A percentile compares a stretch with the other conserved stretches of the same genome.
phyloP scores from a whole-genome alignment of 2,888 invertebrate species.

The Rhaphigaster nebulosa region DNA sequence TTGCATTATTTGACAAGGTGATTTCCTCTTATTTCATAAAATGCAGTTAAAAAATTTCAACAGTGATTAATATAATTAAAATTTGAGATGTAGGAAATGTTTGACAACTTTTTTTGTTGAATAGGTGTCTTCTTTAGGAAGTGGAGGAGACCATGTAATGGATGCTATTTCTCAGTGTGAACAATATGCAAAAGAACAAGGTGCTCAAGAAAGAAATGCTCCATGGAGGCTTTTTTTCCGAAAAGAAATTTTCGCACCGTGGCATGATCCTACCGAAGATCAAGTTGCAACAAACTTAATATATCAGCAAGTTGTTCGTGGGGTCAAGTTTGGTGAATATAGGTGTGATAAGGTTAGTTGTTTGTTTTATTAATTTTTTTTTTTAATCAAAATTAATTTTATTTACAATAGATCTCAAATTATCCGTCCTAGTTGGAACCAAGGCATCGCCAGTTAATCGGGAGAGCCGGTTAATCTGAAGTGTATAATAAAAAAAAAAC shows the following conservation, averaged over 20 bases:
- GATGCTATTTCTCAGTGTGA: slow-evolving; percentile 99
- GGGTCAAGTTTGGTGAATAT: slow-evolving; percentile 99
- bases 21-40: not conserved
- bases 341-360: slow-evolving; percentile 73
- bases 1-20: slow-evolving; percentile 96
- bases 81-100: not conserved
- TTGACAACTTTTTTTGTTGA: slow-evolving; percentile 46
- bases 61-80: slow-evolving; percentile 11
- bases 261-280: slow-evolving; percentile 88
- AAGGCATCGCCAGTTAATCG: no score
- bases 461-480: no score
- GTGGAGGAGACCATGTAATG: slow-evolving; percentile 99
- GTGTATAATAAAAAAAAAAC: no score
- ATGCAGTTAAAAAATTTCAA: not conserved
- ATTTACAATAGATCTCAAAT: no score
- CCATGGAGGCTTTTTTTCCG: slow-evolving; percentile 98
- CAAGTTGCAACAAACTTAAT: slow-evolving; percentile 97
- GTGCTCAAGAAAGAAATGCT: slow-evolving; percentile 97
- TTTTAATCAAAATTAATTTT: not conserved
- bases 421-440: no score
- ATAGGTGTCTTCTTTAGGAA: slow-evolving; percentile 94
- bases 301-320: slow-evolving; percentile 97
- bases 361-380: not conserved
- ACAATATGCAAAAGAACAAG: slow-evolving; percentile 99
- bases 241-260: slow-evolving; percentile 97